Percentiles rank a stretch among this genome's conserved stretches.
Evolutionary conservation across 2,888 invertebrate species (phyloP).

Genomic region (Athalia rosae): DNA sequence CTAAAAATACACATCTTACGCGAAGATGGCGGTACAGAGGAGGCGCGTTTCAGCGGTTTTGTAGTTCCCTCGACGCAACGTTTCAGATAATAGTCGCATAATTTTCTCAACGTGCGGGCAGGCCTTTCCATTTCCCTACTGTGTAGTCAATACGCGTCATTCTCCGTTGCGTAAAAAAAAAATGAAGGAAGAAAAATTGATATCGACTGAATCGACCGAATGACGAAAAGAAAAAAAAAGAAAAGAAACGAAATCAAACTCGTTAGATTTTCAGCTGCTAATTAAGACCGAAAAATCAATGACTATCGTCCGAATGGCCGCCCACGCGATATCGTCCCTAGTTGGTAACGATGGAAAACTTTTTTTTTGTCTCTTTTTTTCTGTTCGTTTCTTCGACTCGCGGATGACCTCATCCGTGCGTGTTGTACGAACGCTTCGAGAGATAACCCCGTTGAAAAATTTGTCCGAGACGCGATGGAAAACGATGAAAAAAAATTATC

Average conservation of each 20-base stretch:
- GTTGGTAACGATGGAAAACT: too few species aligned
- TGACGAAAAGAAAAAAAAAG: background rate
- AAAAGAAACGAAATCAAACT: background rate
- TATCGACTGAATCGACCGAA: background rate
- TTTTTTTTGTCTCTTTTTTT: too few species aligned
- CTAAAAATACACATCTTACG: slow-evolving; percentile 17
- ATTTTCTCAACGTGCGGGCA: background rate
- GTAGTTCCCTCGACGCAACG: too few species aligned
- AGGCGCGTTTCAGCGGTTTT: background rate
- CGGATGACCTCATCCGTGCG: too few species aligned
- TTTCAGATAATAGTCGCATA: slow-evolving; percentile 3
- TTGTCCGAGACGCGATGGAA: too few species aligned
- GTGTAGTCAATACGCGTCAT: background rate
- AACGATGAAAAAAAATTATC: too few species aligned
- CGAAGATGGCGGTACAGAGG: background rate
- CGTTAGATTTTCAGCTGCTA: background rate
- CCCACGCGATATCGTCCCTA: too few species aligned
- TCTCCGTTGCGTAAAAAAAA: background rate
- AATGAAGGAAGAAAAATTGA: background rate
- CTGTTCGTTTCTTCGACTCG: too few species aligned
- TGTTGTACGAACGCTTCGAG: too few species aligned
- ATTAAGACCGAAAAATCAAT: background rate
- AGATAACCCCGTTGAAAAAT: too few species aligned
- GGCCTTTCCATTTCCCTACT: background rate
- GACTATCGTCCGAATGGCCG: too few species aligned